Evolutionary conservation across 2,797 vertebrate genomes (phyloP), one percentile per base, ranked within the genome.

Genomic region (Graptemys geographica): DNA sequence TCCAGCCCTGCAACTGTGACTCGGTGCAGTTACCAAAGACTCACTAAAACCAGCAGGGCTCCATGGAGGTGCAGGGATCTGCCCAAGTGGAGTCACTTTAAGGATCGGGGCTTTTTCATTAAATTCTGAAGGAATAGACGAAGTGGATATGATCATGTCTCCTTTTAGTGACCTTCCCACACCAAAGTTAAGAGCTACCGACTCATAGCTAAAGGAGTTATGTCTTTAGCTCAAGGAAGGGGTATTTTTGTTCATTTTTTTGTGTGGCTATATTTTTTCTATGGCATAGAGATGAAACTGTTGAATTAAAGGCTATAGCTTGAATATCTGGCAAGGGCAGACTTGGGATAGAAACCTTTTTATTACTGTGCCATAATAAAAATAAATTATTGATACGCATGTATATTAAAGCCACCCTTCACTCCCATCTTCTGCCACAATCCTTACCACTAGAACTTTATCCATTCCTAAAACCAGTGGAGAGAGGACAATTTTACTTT

Each of bases 401-500:
- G 27, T 86, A 84, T 83, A 93, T 82, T 85, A 94, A 89, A 56
- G 51, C 23, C 74, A 84, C 78, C 44, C 44, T 90, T 90, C 85
- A 90, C 81, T 92, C 74, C 28, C 52, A 92, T 10, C 55, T 23
- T 69, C 21, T 28, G 15, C 74, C 11, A 41, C 15, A 81, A 44
- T 57, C 16, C 18, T 87, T 83, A 87, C 90, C 1, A 41, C 23
- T 21, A 83, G 25, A 11, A 87, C 16, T 83, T 94, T 87, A 49
- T n/a, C 0, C 0, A 85, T 37, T 72, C 81, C 15, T 79, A 89
- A 47, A 95, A 80, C 2, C 6, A 11, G 3, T 49, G 19, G 5
- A 85, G 91, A 74, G 92, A 92, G 87, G 19, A 55, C 44, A 96
- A 93, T 88, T 44, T 87, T 95, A 92, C 94, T 82, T 57, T 95